Base-by-base conservation (phyloP, 1,140 invertebrate genomes). In the Yoshiicerus persimilis region DNA sequence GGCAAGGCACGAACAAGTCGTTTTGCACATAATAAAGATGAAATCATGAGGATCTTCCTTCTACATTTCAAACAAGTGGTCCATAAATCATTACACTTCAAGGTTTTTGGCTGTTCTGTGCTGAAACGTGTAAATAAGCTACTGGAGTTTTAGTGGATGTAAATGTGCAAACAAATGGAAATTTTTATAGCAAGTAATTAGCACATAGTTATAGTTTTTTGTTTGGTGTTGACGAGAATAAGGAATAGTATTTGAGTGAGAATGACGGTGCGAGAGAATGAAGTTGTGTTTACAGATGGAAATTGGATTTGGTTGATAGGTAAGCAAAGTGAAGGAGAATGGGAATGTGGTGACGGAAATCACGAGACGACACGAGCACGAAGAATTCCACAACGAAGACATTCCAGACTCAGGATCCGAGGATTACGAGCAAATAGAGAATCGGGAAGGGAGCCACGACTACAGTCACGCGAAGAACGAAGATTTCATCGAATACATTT, bases 271-370 rank as follows among this genome's bases (percentile, higher is more conserved):
- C 41, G 27, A 10, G 9, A 27, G 23, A 2, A 10, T 64, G 1
- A 8, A 20, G 23, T 64, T 64, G n/a, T 25, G n/a, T 10, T 8
- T 23, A 27, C 23, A 56, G 47, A 3, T 20, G 5, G 20, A 56
- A 56, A 56, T n/a, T 56, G 47, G 25, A 70, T 70, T 80, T 83
- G 34, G n/a, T 25, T 23, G 39, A 8, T 41, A 91, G 90, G 88
- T 91, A 88, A 91, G 92, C 92, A 89, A 92, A 90, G 83, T 95
- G 23, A 94, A 96, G 90, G 93, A 95, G 34, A 96, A 97, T 93
- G 97, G 97, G 16, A 95, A 96, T 89, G 94, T 98, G 86, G 95
- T 97, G 87, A 98, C 96, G 1, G 96, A 98, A 93, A 96, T 92
- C 27, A 93, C 92, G 0, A 91, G 92, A 20, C 91, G 92, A 32